Conservation (phyloP, 2,113 vertebrate genomes). For the Sapayoa aenigma region DNA sequence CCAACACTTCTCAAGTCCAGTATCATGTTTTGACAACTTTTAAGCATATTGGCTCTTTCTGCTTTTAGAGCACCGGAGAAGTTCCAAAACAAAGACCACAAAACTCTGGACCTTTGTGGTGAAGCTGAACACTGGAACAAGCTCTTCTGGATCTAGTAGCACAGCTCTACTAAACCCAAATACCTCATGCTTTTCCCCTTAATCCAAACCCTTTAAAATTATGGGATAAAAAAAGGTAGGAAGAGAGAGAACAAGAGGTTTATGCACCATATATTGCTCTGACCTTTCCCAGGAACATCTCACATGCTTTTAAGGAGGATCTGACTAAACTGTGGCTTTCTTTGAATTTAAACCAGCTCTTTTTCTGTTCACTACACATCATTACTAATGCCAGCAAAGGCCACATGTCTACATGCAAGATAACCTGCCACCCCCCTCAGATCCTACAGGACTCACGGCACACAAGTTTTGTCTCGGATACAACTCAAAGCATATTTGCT, state of each 20-base stretch:
- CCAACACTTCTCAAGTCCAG: neutral
- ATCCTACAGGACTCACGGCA: neutral
- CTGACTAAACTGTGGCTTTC: neutral
- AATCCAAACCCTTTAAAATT: neutral
- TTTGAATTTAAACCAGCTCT: neutral
- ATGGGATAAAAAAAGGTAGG: accelerated
- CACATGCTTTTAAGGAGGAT: neutral
- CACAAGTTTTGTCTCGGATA: neutral
- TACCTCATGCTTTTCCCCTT: neutral
- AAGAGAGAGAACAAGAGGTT: neutral
- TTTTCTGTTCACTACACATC: neutral
- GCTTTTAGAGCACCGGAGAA: neutral
- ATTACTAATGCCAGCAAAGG: too few relatives aligned
- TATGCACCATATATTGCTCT: neutral
- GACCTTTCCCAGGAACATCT: neutral
- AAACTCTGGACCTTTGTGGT: neutral
- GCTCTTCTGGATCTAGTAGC: neutral
- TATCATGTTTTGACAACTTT: neutral
- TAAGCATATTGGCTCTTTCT: neutral
- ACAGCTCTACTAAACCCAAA: neutral
- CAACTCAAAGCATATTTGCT: neutral
- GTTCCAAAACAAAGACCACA: neutral
- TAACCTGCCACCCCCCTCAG: neutral
- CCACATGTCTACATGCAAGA: neutral
- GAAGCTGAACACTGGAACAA: neutral